Evolutionary conservation across 2,113 vertebrate genomes (phyloP).

Genomic region (Lontra canadensis): DNA sequence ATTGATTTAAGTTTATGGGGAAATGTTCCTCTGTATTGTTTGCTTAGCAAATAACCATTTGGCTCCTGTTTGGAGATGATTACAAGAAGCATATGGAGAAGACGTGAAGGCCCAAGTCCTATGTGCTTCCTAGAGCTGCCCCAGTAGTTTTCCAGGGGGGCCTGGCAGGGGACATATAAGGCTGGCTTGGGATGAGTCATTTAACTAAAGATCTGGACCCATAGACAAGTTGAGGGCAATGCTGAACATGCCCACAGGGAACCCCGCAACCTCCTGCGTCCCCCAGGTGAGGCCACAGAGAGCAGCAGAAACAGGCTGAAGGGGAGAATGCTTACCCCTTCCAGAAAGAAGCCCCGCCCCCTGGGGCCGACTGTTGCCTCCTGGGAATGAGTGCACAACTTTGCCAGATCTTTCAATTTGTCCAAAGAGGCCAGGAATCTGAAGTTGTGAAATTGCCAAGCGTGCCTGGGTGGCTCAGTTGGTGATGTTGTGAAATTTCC

Average conservation of each 20-base stretch:
- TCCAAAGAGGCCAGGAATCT: background rate
- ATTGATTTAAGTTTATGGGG: slow-evolving; percentile 6
- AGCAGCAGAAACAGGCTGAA: background rate
- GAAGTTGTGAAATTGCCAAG: background rate
- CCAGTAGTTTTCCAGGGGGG: background rate
- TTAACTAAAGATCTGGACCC: background rate
- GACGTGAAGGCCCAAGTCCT: background rate
- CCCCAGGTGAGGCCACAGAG: background rate
- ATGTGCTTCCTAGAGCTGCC: background rate
- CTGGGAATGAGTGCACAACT: background rate
- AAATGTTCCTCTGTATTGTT: slow-evolving; percentile 6
- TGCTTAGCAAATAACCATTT: background rate
- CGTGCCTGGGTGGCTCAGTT: too few relatives aligned
- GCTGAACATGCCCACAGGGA: background rate
- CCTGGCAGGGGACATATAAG: background rate
- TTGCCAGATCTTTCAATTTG: background rate
- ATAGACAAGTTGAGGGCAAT: background rate
- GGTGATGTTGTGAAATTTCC: background rate
- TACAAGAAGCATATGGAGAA: background rate
- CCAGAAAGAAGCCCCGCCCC: background rate
- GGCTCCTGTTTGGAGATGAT: slow-evolving; percentile 13
- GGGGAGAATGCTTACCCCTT: background rate
- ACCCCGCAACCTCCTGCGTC: accelerated
- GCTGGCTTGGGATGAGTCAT: background rate
- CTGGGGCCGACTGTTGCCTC: background rate